Evolutionary conservation across 2,113 vertebrate species (phyloP).

Genomic region (Hirundichthys speculiger): DNA sequence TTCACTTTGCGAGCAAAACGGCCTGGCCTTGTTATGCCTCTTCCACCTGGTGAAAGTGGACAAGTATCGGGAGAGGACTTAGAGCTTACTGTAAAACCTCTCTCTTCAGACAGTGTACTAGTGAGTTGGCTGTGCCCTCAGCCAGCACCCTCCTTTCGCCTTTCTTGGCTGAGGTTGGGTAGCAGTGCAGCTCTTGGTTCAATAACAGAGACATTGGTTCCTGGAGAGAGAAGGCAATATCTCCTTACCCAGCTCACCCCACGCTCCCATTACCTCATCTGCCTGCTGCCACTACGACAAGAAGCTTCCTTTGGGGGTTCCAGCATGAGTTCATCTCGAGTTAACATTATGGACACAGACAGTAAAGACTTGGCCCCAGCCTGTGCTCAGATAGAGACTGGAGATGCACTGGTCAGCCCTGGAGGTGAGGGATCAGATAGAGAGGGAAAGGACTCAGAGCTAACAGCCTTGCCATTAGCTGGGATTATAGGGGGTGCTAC

Average conservation of each 20-base stretch:
- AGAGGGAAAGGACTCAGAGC: conserved; percentile 82
- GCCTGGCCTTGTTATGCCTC: conserved; percentile 84
- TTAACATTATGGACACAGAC: conserved; percentile 82
- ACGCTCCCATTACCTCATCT: conserved; percentile 91
- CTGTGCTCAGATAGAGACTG: conserved; percentile 91
- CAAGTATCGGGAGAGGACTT: conserved; percentile 81
- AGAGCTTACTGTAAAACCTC: conserved; percentile 87
- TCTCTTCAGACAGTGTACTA: conserved; percentile 89
- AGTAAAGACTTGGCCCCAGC: conserved; percentile 85
- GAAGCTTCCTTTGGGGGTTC: conserved; percentile 65
- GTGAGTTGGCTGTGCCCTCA: conserved; percentile 88
- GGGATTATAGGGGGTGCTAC: conserved; percentile 91
- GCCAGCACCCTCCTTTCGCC: conserved; percentile 86
- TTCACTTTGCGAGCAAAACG: conserved; percentile 88
- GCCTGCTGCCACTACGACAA: conserved; percentile 86
- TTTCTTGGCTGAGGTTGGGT: conserved; percentile 91
- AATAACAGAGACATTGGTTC: conserved; percentile 93
- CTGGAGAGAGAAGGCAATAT: conserved; percentile 91
- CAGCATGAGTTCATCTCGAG: conserved; percentile 65
- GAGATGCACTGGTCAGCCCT: conserved; percentile 71
- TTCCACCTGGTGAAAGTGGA: conserved; percentile 78
- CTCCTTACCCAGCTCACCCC: conserved; percentile 89
- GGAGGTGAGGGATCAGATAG: conserved; percentile 83
- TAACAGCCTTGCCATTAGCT: conserved; percentile 87
- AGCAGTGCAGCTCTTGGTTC: conserved; percentile 88